phyloP scores from a whole-genome alignment of 2,113 vertebrate genomes.

The Haemorhous mexicanus region DNA sequence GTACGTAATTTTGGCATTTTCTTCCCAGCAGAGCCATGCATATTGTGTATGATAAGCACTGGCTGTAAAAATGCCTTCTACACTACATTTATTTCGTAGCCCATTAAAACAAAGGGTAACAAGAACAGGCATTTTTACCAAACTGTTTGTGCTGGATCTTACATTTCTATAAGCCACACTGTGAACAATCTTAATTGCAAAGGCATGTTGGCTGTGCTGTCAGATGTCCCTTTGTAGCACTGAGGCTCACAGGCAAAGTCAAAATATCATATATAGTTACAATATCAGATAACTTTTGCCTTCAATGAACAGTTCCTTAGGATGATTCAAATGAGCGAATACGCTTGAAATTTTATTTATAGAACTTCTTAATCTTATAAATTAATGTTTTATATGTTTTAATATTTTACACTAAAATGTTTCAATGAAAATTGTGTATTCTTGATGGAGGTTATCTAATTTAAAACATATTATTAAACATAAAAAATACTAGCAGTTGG shows the following conservation, averaged over 20 bases:
- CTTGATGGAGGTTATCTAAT: background rate
- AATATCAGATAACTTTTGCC: background rate
- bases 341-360: background rate
- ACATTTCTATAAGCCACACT: background rate
- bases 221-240: background rate
- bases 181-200: background rate
- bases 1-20: background rate
- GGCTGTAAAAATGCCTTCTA: slow-evolving; percentile 1
- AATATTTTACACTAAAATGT: background rate
- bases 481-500: background rate
- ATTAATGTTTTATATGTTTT: background rate
- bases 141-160: background rate
- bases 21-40: background rate
- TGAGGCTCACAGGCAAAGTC: background rate
- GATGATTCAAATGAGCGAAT: background rate
- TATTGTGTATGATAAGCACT: background rate
- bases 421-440: background rate
- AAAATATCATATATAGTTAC: background rate
- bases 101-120: background rate
- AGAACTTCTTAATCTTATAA: background rate
- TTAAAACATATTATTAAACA: background rate
- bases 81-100: slow-evolving; percentile 8
- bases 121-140: rapidly evolving
- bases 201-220: background rate
- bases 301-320: background rate